phyloP scores from a whole-genome alignment of 1,140 invertebrate species.

The Antheraea mylitta region DNA sequence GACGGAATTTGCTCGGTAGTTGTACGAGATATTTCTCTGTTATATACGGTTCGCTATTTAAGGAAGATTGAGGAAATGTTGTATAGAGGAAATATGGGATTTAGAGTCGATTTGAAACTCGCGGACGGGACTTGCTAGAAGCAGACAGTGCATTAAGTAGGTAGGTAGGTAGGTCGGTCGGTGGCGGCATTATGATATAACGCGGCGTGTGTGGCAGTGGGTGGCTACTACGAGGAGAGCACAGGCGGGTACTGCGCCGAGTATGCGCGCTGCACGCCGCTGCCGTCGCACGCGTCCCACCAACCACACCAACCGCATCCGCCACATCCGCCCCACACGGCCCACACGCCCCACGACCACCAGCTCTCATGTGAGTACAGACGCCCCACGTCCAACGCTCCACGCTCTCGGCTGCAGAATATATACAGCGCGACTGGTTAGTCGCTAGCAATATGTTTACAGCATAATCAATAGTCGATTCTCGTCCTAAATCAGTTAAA shows the following conservation, averaged over 20 bases:
- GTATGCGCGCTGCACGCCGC: slow-evolving; percentile 79
- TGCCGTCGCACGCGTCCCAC: slow-evolving; percentile 68
- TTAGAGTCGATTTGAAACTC: background rate
- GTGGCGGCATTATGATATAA: slow-evolving; percentile 37
- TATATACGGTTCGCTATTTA: too few relatives aligned
- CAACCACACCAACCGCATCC: slow-evolving; percentile 56
- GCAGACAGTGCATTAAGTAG: slow-evolving; percentile 32
- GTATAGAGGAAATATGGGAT: too few relatives aligned
- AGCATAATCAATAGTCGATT: too few relatives aligned
- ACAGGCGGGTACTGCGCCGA: slow-evolving; percentile 62
- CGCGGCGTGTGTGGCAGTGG: slow-evolving; percentile 74
- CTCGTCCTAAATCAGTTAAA: too few relatives aligned
- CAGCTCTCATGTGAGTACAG: slow-evolving; percentile 45
- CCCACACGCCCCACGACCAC: slow-evolving; percentile 45
- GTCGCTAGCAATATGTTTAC: too few relatives aligned
- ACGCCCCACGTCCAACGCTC: background rate
- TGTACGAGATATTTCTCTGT: too few relatives aligned
- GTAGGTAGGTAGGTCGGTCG: slow-evolving; percentile 20
- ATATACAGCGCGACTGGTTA: too few relatives aligned
- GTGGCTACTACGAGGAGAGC: slow-evolving; percentile 75
- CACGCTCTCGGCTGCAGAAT: background rate
- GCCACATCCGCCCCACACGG: slow-evolving; percentile 34
- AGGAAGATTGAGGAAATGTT: background rate
- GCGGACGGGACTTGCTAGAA: background rate
- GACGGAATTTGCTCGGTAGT: background rate